phyloP scores from a whole-genome alignment of 2,113 vertebrate genomes.

The Platichthys stellatus region DNA sequence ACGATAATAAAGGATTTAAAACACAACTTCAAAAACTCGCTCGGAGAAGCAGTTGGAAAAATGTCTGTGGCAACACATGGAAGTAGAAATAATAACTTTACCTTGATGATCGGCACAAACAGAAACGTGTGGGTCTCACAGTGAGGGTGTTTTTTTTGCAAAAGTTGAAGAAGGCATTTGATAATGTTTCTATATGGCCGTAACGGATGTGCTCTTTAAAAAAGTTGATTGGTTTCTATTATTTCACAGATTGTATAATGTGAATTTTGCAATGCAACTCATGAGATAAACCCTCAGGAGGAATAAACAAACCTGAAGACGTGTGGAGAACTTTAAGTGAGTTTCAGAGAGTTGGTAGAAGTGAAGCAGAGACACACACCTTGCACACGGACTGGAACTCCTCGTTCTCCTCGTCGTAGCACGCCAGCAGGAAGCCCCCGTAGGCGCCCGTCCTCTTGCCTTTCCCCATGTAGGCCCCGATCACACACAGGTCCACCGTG shows the following conservation, averaged over 20 bases:
- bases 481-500: slow-evolving; percentile 91
- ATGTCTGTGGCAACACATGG: too few relatives aligned
- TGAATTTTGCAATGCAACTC: too few relatives aligned
- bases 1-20: not conserved
- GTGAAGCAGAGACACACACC: slow-evolving; percentile 69
- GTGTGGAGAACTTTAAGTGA: not conserved
- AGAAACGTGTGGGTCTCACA: not conserved
- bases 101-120: not conserved
- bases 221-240: too few relatives aligned
- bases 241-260: too few relatives aligned
- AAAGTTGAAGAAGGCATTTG: not conserved
- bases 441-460: slow-evolving; percentile 90
- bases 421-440: slow-evolving; percentile 90
- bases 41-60: not conserved
- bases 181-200: too few relatives aligned
- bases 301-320: not conserved
- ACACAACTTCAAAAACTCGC: too few relatives aligned
- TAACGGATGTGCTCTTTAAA: too few relatives aligned
- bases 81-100: not conserved
- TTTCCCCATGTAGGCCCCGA: slow-evolving; percentile 90
- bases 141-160: not conserved
- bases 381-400: slow-evolving; percentile 94
- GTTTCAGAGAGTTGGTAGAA: not conserved
- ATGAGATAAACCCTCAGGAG: too few relatives aligned
- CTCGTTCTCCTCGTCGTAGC: slow-evolving; percentile 90